Evolutionary conservation across 2,888 invertebrate genomes (phyloP), one percentile per base, ranked within the genome.

Genomic region (Periphyllus acericola): DNA sequence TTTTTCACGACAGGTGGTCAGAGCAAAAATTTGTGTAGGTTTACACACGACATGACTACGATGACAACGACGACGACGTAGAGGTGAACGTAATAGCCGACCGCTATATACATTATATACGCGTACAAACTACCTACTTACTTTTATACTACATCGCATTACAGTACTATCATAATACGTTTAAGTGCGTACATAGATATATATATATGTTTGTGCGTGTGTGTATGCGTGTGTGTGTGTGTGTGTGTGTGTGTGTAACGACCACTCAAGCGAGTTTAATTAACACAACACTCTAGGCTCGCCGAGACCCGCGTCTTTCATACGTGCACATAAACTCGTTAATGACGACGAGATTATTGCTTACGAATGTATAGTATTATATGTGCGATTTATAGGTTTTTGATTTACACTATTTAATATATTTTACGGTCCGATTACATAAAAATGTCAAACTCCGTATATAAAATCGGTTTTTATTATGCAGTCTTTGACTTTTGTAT

Each of bases 1-100:
- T 80, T 80, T 66, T 80, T 66, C 80, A 40, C 66, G 66, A 66
- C 66, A 80, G 40, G 80, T 80, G 80, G 66, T 80, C 55, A 21
- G 25, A 79, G 4, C n/a, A 25, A 60, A 1, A 11, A 14, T 11
- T 14, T 46, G 14, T 46, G 21, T 60, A 60, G 4, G 17, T n/a
- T n/a, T n/a, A 19, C 2, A 60, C 21, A 6, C n/a, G 21, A 3
- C 6, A 25, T 6, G 25, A 60, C 52, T 9, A 46, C 29, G 52
- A n/a, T 8, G 25, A 25, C 2, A n/a, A 60, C 25, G 29, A 11
- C 6, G n/a, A 66, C 36, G 21, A 68, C 36, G 11, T 32, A 6
- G 60, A 60, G 60, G 25, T 29, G 29, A 80, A 80, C 66, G 32
- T 80, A 80, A 80, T 80, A 60, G 17, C 36, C 5, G 3, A 79